phyloP scores from a whole-genome alignment of 2,113 vertebrate genomes.

The Urocitellus parryii region DNA sequence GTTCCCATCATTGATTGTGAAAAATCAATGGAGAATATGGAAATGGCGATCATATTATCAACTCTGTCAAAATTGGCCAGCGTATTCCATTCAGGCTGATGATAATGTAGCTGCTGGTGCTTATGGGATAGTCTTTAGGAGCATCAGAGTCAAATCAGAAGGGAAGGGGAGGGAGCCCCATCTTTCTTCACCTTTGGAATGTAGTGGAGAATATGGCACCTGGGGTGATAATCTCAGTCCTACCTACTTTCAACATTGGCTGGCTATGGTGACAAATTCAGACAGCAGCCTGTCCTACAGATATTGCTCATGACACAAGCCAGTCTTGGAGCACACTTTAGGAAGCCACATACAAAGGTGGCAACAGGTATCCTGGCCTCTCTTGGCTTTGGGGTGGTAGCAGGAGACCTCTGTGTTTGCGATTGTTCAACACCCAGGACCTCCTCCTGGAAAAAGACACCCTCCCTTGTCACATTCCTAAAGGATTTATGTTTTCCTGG shows the following conservation, averaged over 20 bases:
- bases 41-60: conserved; percentile 76
- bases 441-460: neutral
- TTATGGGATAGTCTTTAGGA: neutral
- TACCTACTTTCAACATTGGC: conserved; percentile 60
- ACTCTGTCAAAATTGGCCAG: conserved; percentile 67
- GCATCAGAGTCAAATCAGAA: neutral
- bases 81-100: conserved; percentile 23
- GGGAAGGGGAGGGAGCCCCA: neutral
- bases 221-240: conserved; percentile 65
- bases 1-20: conserved; percentile 80
- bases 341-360: neutral
- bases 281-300: neutral
- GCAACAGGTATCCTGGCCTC: no score
- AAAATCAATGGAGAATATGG: conserved; percentile 82
- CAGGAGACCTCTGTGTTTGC: neutral
- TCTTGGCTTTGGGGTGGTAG: neutral
- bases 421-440: neutral
- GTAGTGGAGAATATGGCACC: conserved; percentile 63
- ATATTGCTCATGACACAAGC: neutral
- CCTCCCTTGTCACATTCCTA: neutral
- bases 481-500: neutral
- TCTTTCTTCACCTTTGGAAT: neutral
- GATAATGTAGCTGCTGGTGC: no score
- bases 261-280: conserved; percentile 30
- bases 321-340: neutral